A percentile compares a stretch with the other conserved stretches of the same genome.
These are phyloP conservation scores for Drosophila triauraria DNA, from an alignment of 1,140 invertebrate genomes.

Conservation along the genomic window DNA sequence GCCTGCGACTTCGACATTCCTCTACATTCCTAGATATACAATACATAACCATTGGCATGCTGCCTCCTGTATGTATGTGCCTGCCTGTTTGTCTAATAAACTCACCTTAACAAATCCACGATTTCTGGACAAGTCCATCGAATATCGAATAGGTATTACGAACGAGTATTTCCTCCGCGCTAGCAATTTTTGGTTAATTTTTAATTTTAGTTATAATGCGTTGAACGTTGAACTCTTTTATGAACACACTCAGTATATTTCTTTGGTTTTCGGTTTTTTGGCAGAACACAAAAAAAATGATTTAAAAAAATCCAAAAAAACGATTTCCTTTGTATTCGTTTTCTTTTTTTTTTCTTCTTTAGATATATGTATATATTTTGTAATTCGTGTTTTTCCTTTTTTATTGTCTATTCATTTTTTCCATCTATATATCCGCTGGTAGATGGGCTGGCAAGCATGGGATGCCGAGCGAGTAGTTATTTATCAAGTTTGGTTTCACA, in stretches of 20 bases:
- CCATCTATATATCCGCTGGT: constrained; percentile 19
- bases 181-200: constrained; percentile 10
- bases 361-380: constrained; percentile 23
- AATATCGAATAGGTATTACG: constrained; percentile 1
- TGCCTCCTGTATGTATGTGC: not conserved
- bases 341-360: constrained; percentile 7
- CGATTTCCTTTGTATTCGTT: constrained; percentile 23
- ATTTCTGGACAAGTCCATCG: constrained; percentile 17
- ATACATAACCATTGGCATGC: constrained; percentile 17
- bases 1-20: constrained; percentile 8
- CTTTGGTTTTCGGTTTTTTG: constrained; percentile 34
- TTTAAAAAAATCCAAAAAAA: constrained; percentile 69
- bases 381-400: constrained; percentile 12
- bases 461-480: constrained; percentile 50
- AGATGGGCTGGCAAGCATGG: constrained; percentile 42
- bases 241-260: constrained; percentile 70
- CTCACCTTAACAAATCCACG: constrained; percentile 18
- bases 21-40: constrained; percentile 21
- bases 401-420: constrained; percentile 32
- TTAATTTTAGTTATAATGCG: constrained; percentile 21
- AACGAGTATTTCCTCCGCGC: constrained; percentile 3
- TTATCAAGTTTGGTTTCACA: constrained; percentile 48
- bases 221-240: constrained; percentile 47
- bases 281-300: constrained; percentile 70
- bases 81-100: constrained; percentile 7